phyloP scores from a whole-genome alignment of 2,888 invertebrate species.

The Diplazon laetatorius region DNA sequence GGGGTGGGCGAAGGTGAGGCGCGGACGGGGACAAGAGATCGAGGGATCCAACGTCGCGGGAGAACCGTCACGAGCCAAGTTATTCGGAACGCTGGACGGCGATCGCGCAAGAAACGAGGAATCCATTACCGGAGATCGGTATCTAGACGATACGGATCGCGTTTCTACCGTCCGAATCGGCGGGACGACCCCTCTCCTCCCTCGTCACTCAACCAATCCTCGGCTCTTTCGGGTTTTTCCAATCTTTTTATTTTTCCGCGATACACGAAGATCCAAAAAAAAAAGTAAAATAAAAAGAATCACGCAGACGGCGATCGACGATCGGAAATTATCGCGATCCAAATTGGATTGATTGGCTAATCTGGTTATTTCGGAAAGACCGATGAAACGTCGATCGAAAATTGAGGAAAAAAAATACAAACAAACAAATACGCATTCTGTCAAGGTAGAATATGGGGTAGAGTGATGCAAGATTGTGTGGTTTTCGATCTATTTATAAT shows the following conservation, averaged over 20 bases:
- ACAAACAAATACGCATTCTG: too few species aligned
- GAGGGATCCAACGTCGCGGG: slow-evolving; percentile 4
- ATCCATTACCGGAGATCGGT: slow-evolving; percentile 67
- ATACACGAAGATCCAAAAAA: neutral
- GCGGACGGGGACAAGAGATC: slow-evolving; percentile 36
- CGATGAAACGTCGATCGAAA: neutral
- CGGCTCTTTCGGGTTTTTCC: slow-evolving; percentile 6
- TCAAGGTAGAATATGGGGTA: too few species aligned
- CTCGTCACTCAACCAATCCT: slow-evolving; percentile 24
- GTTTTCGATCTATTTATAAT: too few species aligned
- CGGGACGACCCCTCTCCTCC: slow-evolving; percentile 18
- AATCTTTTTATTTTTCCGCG: slow-evolving; percentile 19
- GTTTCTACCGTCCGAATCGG: neutral
- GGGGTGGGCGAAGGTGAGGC: slow-evolving; percentile 1
- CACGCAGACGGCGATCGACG: neutral
- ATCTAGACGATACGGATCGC: slow-evolving; percentile 70
- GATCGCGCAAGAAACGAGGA: slow-evolving; percentile 57
- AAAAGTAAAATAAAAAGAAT: neutral
- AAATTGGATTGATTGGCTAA: neutral
- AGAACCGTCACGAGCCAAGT: slow-evolving; percentile 42
- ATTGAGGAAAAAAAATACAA: too few species aligned
- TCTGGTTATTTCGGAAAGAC: neutral
- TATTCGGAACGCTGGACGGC: slow-evolving; percentile 54
- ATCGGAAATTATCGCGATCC: slow-evolving; percentile 11
- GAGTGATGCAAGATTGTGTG: too few species aligned